Conservation (phyloP, 2,113 vertebrate species). For the Saguinus imperator region DNA sequence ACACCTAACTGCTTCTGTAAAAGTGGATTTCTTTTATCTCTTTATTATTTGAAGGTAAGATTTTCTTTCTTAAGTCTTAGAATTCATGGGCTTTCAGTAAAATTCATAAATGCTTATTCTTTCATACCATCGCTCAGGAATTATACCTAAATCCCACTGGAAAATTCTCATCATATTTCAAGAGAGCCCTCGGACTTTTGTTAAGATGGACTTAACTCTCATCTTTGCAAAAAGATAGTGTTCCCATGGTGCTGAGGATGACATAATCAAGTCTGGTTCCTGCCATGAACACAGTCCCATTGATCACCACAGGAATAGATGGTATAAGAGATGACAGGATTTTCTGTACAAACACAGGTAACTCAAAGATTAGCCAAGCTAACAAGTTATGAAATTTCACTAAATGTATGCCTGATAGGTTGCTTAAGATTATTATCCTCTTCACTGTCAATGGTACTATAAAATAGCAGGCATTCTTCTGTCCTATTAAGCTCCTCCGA, state of each 20-base stretch:
- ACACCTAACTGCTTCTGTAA: background rate
- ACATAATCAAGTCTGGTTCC: constrained; percentile 56
- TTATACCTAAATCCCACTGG: background rate
- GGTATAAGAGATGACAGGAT: constrained; percentile 66
- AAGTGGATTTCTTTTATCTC: background rate
- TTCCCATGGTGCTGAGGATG: constrained; percentile 69
- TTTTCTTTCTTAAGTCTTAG: constrained; percentile 36
- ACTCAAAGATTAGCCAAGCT: constrained; percentile 76
- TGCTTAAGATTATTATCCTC: constrained; percentile 68
- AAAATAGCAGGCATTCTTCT: constrained; percentile 62
- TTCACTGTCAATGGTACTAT: constrained; percentile 45
- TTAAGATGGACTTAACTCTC: constrained; percentile 46
- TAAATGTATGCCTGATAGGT: constrained; percentile 67
- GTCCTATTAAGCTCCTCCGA: constrained; percentile 45
- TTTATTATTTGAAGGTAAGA: constrained; percentile 38
- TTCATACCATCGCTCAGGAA: background rate
- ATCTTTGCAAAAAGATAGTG: constrained; percentile 61
- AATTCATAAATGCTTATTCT: constrained; percentile 50
- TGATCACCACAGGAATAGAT: constrained; percentile 59
- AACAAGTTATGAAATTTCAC: constrained; percentile 50
- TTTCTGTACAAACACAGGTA: constrained; percentile 76
- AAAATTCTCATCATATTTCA: constrained; percentile 49
- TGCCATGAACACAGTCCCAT: constrained; percentile 34
- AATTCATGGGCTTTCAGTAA: constrained; percentile 19
- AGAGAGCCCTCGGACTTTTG: constrained; percentile 36